phyloP scores from a whole-genome alignment of 2,113 vertebrate genomes.

The Glareola pratincola region DNA sequence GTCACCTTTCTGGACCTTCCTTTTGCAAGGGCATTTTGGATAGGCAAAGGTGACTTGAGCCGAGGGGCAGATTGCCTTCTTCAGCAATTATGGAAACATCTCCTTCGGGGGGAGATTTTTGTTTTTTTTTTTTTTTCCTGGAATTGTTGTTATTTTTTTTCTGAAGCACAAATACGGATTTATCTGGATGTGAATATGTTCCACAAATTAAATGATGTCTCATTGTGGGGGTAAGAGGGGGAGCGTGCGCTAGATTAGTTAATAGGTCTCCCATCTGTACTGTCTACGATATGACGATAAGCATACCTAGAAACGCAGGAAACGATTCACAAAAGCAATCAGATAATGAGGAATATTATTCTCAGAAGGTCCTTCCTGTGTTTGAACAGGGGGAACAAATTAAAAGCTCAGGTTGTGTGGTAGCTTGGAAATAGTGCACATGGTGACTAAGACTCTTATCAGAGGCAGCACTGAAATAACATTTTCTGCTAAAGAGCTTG shows the following conservation, averaged over 20 bases:
- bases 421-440: conserved; percentile 55
- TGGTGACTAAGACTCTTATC: conserved; percentile 56
- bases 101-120: not conserved
- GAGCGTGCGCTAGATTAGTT: not conserved
- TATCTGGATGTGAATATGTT: not conserved
- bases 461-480: conserved; percentile 53
- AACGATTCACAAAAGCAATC: conserved; percentile 64
- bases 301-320: conserved; percentile 52
- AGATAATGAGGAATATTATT: conserved; percentile 65
- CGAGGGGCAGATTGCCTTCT: not conserved
- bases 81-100: not conserved
- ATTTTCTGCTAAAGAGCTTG: conserved; percentile 60
- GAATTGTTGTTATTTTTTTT: not conserved
- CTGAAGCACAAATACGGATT: not conserved
- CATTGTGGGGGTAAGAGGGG: not conserved
- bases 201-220: conserved; percentile 46
- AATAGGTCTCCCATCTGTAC: conserved; percentile 50
- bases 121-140: not conserved
- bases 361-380: conserved; percentile 63
- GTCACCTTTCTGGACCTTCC: not conserved
- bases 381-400: conserved; percentile 58
- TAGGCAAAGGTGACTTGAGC: not conserved
- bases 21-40: not conserved
- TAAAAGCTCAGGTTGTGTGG: conserved; percentile 54
- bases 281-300: conserved; percentile 40